phyloP scores from a whole-genome alignment of 2,888 invertebrate genomes.

The Trilocha varians region DNA sequence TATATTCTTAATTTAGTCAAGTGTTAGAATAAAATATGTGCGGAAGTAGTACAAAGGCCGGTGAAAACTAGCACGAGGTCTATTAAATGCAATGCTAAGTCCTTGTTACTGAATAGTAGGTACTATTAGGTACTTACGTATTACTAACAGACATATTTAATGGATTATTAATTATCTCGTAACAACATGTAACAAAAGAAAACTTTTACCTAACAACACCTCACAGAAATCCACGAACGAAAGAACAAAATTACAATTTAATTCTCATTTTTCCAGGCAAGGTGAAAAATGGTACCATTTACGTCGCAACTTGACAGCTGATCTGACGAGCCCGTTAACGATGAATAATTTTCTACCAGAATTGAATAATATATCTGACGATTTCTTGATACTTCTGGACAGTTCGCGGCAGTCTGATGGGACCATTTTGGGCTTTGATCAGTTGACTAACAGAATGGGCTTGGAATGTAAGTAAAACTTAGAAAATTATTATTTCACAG shows the following conservation, averaged over 20 bases:
- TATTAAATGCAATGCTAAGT: background rate
- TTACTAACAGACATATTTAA: too few species aligned
- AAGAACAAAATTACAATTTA: too few species aligned
- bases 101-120: background rate
- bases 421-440: conserved; percentile 76
- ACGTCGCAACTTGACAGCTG: conserved; percentile 80
- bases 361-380: conserved; percentile 82
- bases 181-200: too few species aligned
- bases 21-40: background rate
- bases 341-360: conserved; percentile 83
- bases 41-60: background rate
- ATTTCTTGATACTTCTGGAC: conserved; percentile 80
- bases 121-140: background rate
- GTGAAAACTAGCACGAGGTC: background rate
- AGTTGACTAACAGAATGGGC: conserved; percentile 83
- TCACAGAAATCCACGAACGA: too few species aligned
- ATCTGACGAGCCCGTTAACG: conserved; percentile 82
- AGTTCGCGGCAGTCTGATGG: conserved; percentile 65
- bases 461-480: conserved; percentile 78
- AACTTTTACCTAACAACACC: too few species aligned
- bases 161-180: too few species aligned
- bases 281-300: conserved; percentile 85
- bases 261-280: conserved; percentile 77
- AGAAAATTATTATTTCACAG: background rate
- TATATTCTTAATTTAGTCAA: background rate